Evolutionary conservation across 2,113 vertebrate species (phyloP), one percentile per base, ranked within the genome.

Genomic region (Neogobius melanostomus): DNA sequence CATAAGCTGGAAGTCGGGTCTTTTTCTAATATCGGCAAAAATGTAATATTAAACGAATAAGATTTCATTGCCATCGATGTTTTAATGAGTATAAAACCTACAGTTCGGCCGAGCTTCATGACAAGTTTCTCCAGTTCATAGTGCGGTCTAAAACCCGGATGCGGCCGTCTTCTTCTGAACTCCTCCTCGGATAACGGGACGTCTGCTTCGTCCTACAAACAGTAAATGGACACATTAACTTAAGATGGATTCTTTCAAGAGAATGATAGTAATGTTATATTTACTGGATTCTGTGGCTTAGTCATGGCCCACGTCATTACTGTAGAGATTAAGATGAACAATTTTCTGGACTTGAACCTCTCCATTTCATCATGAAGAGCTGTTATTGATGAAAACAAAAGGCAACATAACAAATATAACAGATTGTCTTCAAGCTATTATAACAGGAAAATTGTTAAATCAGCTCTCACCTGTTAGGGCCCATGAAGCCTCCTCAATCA

Each of bases 321-420:
- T 1, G 95, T 95, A 45, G 98, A 98, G 69, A 99, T 63, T 44
- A 99, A 87, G 69, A 99, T 95, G 84, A 98, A 99, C 8, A 94
- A 43, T 88, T 98, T 99, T 8, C 82, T 88, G 66, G 85, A 90
- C 16, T 69, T 67, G 73, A 97, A 97, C 79, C 76, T 90, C 11
- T 83, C 81, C 64, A 91, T 77, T 81, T 95, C 89, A 15, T 73
- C 88, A 17, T 87, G 90, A 53, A 99, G 85, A 0, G 93, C 97
- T 92, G 74, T 50, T 52, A 4, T 48, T 36, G 28, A 36, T 36
- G 28, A 36, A 36, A 36, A 36, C 28, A 36, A 36, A 36, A 36
- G 3, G 28, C 3, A 36, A 36, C 28, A 36, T 36, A 36, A 36
- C 28, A 36, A 36, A 36, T 4, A 36, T 36, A 4, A 36, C 28